Evolutionary conservation across 2,888 invertebrate genomes (phyloP).

Genomic region (Meandrusa payeni): DNA sequence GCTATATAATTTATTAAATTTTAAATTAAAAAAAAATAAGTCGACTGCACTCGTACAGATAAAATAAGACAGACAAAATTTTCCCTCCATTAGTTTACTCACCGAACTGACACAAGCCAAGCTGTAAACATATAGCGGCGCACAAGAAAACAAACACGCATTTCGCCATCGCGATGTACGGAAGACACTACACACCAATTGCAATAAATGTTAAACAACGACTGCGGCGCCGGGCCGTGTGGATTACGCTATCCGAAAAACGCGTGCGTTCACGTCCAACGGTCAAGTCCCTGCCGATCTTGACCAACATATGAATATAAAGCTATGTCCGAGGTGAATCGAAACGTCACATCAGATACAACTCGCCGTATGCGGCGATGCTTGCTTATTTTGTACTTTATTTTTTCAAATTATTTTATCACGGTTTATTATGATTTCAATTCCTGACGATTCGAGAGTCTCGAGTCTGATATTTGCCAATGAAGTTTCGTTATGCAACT

Average conservation of each 20-base stretch:
- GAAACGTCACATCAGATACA: constrained; percentile 23
- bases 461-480: too few relatives aligned
- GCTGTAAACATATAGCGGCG: constrained; percentile 46
- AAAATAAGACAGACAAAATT: background rate
- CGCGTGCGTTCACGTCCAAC: constrained; percentile 12
- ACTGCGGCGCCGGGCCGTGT: constrained; percentile 3
- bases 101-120: constrained; percentile 56
- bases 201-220: background rate
- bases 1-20: too few relatives aligned
- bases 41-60: too few relatives aligned
- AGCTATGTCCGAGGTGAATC: constrained; percentile 25
- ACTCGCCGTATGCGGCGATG: background rate
- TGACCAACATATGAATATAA: constrained; percentile 34
- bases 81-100: constrained; percentile 35
- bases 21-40: too few relatives aligned
- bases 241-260: constrained; percentile 9
- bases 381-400: background rate
- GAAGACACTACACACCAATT: constrained; percentile 20
- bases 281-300: constrained; percentile 27
- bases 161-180: constrained; percentile 12
- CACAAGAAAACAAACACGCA: constrained; percentile 40
- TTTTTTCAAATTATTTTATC: background rate
- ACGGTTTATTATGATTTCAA: too few relatives aligned
- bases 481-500: too few relatives aligned
- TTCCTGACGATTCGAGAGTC: too few relatives aligned